Conservation (phyloP, 2,797 vertebrate genomes). For the Cephalopachus bancanus region DNA sequence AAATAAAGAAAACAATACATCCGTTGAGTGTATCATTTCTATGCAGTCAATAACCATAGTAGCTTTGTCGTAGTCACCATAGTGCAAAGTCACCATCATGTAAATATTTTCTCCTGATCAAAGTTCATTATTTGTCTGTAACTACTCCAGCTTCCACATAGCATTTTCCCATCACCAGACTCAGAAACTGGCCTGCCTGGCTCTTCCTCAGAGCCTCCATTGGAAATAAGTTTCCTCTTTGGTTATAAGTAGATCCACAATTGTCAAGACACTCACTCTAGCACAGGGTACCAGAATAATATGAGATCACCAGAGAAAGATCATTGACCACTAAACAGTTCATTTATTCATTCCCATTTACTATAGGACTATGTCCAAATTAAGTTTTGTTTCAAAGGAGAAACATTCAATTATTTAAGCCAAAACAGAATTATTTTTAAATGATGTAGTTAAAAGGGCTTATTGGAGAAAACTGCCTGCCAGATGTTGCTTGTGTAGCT, state of each 20-base stretch:
- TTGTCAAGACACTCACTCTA: neutral
- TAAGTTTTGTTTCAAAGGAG: constrained; percentile 4
- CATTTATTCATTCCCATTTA: neutral
- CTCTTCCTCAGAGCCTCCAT: neutral
- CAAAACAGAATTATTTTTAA: constrained; percentile 29
- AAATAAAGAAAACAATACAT: neutral
- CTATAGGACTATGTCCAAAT: neutral
- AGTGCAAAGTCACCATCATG: neutral
- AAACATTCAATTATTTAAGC: neutral
- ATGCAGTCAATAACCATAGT: neutral
- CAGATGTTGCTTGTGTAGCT: neutral
- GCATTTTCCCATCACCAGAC: neutral
- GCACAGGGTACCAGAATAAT: neutral
- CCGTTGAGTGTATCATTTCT: neutral
- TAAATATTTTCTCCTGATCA: neutral
- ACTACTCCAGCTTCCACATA: neutral
- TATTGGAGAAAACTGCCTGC: neutral
- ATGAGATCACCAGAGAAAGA: neutral
- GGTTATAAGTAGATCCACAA: neutral
- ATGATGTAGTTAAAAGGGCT: neutral
- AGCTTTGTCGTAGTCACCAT: neutral
- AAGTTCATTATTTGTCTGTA: neutral
- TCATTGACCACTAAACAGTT: no score
- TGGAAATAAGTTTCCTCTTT: neutral
- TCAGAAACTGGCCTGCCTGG: neutral